Evolutionary conservation across 2,888 invertebrate genomes (phyloP).

Genomic region (Onthophagus sagittarius): DNA sequence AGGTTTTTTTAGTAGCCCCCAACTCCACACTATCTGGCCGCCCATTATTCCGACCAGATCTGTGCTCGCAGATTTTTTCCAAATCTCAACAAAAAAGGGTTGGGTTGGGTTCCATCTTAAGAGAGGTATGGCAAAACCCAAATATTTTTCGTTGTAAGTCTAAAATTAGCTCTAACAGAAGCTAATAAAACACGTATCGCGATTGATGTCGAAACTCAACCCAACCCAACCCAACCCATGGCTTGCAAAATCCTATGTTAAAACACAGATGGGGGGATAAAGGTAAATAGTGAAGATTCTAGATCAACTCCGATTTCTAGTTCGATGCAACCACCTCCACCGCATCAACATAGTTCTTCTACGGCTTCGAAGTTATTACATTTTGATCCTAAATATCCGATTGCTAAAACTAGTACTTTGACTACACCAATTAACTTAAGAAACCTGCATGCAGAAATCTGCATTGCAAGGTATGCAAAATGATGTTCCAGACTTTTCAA

Average conservation of each 20-base stretch:
- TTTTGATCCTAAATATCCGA: conserved; percentile 54
- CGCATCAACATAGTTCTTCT: conserved; percentile 60
- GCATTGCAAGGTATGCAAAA: conserved; percentile 59
- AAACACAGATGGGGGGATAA: conserved; percentile 48
- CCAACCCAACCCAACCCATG: no score
- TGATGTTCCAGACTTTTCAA: conserved; percentile 81
- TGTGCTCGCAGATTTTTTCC: no score
- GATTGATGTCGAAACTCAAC: conserved; percentile 87
- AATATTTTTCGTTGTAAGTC: no score
- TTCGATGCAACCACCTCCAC: conserved; percentile 61
- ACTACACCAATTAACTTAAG: conserved; percentile 81
- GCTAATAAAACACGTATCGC: conserved; percentile 87
- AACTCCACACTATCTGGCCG: no score
- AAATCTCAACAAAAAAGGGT: no score
- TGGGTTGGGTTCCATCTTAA: no score
- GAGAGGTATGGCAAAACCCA: no score
- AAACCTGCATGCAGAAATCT: conserved; percentile 51
- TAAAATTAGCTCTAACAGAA: no score
- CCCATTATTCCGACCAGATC: no score
- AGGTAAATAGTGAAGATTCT: conserved; percentile 52
- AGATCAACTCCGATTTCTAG: conserved; percentile 52
- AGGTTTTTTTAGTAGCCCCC: no score
- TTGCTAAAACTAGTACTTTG: conserved; percentile 49
- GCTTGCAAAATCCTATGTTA: conserved; percentile 47
- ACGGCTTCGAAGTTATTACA: conserved; percentile 45